These are phyloP conservation scores for Drosophila oshimai DNA, from an alignment of 1,140 invertebrate species.

Conservation along the genomic window DNA sequence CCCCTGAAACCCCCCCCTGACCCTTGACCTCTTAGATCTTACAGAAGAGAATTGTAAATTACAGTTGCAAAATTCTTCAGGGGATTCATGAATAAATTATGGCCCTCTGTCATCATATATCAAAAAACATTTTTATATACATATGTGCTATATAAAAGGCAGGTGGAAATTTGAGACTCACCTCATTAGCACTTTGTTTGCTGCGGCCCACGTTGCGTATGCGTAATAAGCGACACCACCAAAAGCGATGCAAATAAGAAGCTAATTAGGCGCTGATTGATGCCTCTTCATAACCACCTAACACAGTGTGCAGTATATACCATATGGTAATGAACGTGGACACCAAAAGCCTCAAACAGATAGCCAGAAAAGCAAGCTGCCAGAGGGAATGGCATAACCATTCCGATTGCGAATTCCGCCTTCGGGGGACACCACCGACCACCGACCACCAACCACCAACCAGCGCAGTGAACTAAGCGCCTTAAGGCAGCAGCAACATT, in stretches of 20 bases:
- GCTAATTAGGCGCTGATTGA: slow-evolving; percentile 51
- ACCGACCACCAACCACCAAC: too few relatives aligned
- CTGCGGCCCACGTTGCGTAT: slow-evolving; percentile 14
- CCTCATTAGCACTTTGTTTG: slow-evolving; percentile 49
- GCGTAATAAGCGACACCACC: slow-evolving; percentile 32
- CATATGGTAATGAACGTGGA: slow-evolving; percentile 25
- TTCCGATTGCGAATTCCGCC: neutral
- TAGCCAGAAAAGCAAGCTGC: neutral
- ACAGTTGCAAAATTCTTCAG: slow-evolving; percentile 13
- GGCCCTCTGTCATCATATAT: slow-evolving; percentile 3
- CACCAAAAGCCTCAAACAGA: neutral
- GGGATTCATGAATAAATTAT: slow-evolving; percentile 39
- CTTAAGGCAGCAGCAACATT: slow-evolving; percentile 27
- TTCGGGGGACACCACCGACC: too few relatives aligned
- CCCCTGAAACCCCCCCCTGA: neutral
- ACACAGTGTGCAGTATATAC: neutral
- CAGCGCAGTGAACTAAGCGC: slow-evolving; percentile 44
- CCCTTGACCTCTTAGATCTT: neutral
- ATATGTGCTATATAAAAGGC: neutral
- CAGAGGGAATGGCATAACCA: neutral
- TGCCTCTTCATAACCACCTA: slow-evolving; percentile 9
- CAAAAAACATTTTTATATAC: neutral
- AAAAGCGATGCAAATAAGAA: slow-evolving; percentile 38
- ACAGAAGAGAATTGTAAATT: slow-evolving; percentile 22
- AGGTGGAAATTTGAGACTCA: slow-evolving; percentile 32